phyloP scores from a whole-genome alignment of 2,888 invertebrate species.

The Rotaria sp. region DNA sequence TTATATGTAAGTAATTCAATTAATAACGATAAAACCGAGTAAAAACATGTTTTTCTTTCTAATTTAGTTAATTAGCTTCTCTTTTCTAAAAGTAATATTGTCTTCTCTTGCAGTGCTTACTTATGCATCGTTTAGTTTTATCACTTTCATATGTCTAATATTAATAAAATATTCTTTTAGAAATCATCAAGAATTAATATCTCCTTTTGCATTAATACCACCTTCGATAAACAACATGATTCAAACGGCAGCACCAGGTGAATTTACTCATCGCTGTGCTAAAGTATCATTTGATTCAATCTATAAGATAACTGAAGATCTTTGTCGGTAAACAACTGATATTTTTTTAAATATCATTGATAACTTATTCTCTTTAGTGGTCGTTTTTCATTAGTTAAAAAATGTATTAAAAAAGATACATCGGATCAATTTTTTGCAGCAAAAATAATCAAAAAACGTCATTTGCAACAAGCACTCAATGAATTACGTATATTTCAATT shows the following conservation, averaged over 20 bases:
- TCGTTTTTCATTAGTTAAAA: not conserved
- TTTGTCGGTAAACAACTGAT: not conserved
- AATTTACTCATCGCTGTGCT: not conserved
- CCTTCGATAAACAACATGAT: not conserved
- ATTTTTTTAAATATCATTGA: no score
- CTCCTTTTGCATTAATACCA: not conserved
- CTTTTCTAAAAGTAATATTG: not conserved
- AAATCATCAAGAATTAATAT: not conserved
- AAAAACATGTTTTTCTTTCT: not conserved
- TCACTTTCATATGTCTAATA: not conserved
- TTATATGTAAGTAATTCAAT: not conserved
- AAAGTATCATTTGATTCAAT: not conserved
- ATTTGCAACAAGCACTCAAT: not conserved
- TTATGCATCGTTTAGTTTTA: not conserved
- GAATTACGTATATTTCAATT: constrained; percentile 6
- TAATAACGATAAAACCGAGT: not conserved
- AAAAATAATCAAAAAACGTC: not conserved
- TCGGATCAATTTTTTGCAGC: not conserved
- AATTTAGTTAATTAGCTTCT: not conserved
- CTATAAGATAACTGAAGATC: not conserved
- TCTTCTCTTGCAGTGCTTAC: not conserved
- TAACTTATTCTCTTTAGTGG: not conserved
- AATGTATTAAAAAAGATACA: not conserved
- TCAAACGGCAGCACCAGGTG: not conserved
- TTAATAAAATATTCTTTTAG: not conserved